phyloP scores from a whole-genome alignment of 2,888 invertebrate genomes.

The Andrena camellia region DNA sequence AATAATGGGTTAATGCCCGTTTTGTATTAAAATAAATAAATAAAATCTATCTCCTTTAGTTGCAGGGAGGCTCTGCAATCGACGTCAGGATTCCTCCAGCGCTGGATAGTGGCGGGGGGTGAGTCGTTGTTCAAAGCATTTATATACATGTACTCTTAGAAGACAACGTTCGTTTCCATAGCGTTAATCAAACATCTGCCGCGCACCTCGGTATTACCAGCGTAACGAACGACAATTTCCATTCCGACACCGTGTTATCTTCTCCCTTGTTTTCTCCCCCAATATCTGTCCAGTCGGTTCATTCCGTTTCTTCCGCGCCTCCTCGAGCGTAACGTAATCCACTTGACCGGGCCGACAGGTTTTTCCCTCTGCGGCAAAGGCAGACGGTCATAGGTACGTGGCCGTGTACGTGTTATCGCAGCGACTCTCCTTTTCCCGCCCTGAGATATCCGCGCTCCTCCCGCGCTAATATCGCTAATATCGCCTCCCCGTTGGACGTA shows the following conservation, averaged over 20 bases:
- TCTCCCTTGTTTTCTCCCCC: constrained; percentile 6
- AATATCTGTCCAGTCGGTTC: constrained; percentile 21
- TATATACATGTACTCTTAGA: too few species aligned
- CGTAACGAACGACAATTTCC: background rate
- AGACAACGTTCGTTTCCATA: too few species aligned
- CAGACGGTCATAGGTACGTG: background rate
- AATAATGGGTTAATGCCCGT: too few species aligned
- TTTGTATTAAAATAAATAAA: too few species aligned
- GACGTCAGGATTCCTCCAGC: too few species aligned
- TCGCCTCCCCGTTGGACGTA: constrained; percentile 55
- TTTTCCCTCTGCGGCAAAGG: constrained; percentile 13
- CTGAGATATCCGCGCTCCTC: constrained; percentile 19
- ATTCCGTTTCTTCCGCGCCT: constrained; percentile 13
- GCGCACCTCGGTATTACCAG: background rate
- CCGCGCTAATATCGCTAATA: constrained; percentile 68
- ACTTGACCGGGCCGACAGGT: constrained; percentile 22
- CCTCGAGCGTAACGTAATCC: constrained; percentile 48
- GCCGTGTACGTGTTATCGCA: constrained; percentile 24
- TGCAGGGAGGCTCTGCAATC: too few species aligned
- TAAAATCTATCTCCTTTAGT: too few species aligned
- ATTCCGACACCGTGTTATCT: background rate
- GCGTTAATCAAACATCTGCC: too few species aligned
- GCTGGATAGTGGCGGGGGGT: too few species aligned
- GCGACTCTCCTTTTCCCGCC: constrained; percentile 20
- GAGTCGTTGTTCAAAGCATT: too few species aligned